Evolutionary conservation across 2,888 invertebrate species (phyloP).

Genomic region (Pristionchus maxplancki): DNA sequence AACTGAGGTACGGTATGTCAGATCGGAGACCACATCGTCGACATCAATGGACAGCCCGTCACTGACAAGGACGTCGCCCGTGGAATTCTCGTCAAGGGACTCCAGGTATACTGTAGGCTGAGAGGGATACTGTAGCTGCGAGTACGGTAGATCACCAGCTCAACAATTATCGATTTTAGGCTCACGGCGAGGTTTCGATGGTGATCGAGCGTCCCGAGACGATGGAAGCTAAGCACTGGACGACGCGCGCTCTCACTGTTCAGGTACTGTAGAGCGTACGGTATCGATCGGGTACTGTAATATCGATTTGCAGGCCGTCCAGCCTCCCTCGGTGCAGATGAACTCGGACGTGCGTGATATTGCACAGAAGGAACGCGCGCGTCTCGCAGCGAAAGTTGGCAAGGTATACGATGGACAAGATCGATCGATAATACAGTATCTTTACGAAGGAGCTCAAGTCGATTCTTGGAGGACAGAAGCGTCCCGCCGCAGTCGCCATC

Average conservation of each 20-base stretch:
- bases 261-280: conserved; percentile 34
- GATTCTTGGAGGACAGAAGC: conserved; percentile 23
- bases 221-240: conserved; percentile 61
- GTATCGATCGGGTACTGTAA: not conserved
- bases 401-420: not conserved
- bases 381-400: not conserved
- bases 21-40: conserved; percentile 61
- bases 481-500: not conserved
- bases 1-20: not conserved
- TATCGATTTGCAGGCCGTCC: conserved; percentile 49
- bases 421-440: too few species aligned
- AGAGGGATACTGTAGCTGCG: not conserved
- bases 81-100: conserved; percentile 58
- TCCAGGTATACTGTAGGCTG: conserved; percentile 51
- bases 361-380: conserved; percentile 53
- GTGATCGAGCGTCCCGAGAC: conserved; percentile 62
- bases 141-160: not conserved
- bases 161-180: conserved; percentile 23
- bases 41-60: conserved; percentile 60
- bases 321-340: conserved; percentile 61
- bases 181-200: conserved; percentile 54
- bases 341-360: conserved; percentile 62
- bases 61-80: conserved; percentile 65
- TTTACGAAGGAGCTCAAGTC: not conserved
- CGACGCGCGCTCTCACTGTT: conserved; percentile 54